A percentile compares a stretch with the other conserved stretches of the same genome.
Conservation (phyloP, 2,888 invertebrate genomes). For the Cerastis rubricosa region DNA sequence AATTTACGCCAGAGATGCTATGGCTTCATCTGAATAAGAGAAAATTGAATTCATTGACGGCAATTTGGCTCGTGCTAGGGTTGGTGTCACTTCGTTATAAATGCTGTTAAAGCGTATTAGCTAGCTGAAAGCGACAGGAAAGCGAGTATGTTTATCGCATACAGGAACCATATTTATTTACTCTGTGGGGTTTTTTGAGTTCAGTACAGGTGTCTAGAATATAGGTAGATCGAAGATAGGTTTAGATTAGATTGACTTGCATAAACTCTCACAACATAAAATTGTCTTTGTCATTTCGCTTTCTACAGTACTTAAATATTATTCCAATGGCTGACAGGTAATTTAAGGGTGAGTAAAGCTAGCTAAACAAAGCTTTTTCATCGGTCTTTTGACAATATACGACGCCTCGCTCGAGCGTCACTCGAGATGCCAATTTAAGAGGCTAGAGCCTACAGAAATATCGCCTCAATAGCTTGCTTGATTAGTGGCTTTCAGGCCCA, state of each 20-base stretch:
- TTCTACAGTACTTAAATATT: not conserved
- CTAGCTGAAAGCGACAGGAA: not conserved
- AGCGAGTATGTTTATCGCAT: not conserved
- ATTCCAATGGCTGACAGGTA: not conserved
- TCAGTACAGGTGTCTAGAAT: not conserved
- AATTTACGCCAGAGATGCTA: conserved; percentile 20
- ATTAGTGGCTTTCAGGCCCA: conserved; percentile 36
- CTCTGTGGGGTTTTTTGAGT: not conserved
- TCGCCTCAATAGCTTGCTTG: conserved; percentile 38
- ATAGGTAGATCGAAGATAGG: not conserved
- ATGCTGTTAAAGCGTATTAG: conserved; percentile 21
- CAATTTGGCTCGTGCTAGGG: conserved; percentile 16
- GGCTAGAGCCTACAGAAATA: conserved; percentile 29
- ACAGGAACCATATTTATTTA: not conserved
- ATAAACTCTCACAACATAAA: not conserved
- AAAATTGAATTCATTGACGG: conserved; percentile 33
- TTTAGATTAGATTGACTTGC: not conserved
- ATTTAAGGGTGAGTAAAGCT: conserved; percentile 23
- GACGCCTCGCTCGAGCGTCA: conserved; percentile 60
- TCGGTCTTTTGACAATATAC: conserved; percentile 71
- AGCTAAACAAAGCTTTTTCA: conserved; percentile 55
- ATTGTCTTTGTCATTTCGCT: not conserved
- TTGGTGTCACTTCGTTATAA: conserved; percentile 28
- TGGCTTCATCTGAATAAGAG: conserved; percentile 19
- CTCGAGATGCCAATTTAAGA: conserved; percentile 36